These are phyloP conservation scores for Centroberyx gerrardi DNA, from an alignment of 2,797 vertebrate genomes.

Conservation along the genomic window DNA sequence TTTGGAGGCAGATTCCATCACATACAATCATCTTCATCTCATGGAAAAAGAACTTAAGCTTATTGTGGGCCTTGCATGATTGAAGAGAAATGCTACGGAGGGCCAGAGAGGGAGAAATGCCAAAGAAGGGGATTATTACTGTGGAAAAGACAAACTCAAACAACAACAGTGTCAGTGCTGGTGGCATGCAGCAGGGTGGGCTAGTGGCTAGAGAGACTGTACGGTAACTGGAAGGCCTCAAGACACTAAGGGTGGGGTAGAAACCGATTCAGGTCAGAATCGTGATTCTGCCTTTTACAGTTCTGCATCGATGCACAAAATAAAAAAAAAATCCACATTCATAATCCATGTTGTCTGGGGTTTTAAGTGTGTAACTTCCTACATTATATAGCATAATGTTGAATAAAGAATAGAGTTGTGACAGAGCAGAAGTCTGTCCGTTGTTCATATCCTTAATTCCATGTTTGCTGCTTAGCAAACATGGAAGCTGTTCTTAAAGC, in stretches of 20 bases:
- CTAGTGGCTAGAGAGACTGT: background rate
- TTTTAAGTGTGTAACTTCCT: background rate
- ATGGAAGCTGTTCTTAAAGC: background rate
- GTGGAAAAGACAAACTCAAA: conserved; percentile 34
- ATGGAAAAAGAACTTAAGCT: conserved; percentile 56
- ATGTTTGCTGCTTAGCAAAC: background rate
- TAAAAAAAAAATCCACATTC: background rate
- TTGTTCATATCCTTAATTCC: background rate
- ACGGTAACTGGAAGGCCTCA: no score
- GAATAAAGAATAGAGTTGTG: background rate
- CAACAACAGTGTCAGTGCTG: conserved; percentile 21
- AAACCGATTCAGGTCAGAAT: no score
- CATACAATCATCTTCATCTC: conserved; percentile 56
- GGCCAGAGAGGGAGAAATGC: conserved; percentile 37
- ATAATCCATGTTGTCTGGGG: background rate
- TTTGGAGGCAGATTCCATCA: conserved; percentile 70
- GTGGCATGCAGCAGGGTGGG: conserved; percentile 29
- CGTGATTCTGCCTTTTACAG: no score
- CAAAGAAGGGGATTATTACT: conserved; percentile 47
- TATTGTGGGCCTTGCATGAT: conserved; percentile 59
- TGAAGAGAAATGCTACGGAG: conserved; percentile 47
- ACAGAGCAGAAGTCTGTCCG: background rate
- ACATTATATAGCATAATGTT: background rate
- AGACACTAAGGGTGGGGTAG: no score
- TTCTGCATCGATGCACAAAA: background rate